phyloP scores from a whole-genome alignment of 2,888 invertebrate genomes.

The Linnaemya vulpina region DNA sequence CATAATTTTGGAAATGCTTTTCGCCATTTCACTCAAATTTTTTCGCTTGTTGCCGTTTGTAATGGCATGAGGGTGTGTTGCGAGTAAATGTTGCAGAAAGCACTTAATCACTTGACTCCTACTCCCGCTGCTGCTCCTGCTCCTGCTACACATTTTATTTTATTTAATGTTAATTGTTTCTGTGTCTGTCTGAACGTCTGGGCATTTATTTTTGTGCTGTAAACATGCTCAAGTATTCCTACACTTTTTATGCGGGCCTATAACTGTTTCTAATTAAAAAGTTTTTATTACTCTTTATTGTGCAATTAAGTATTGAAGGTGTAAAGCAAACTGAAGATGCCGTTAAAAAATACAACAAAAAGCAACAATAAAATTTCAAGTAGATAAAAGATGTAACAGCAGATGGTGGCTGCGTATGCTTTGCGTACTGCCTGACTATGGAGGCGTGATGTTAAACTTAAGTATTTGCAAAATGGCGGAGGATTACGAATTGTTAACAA shows the following conservation, averaged over 20 bases:
- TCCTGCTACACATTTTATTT: background rate
- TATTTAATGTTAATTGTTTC: constrained; percentile 28
- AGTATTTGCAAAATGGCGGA: too few species aligned
- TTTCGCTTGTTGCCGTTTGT: background rate
- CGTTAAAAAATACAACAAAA: constrained; percentile 33
- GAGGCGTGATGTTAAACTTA: background rate
- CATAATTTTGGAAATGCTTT: background rate
- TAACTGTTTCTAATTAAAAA: constrained; percentile 30
- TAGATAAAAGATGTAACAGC: constrained; percentile 7
- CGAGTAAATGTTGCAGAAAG: constrained; percentile 12
- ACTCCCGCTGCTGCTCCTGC: too few species aligned
- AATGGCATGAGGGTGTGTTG: background rate
- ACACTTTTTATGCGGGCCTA: background rate
- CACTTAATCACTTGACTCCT: background rate
- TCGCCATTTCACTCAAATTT: background rate
- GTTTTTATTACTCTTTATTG: constrained; percentile 45
- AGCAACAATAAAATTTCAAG: background rate
- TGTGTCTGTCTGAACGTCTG: constrained; percentile 21
- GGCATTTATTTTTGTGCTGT: background rate
- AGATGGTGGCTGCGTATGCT: background rate
- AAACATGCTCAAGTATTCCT: background rate
- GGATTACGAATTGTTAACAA: background rate
- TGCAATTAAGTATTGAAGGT: constrained; percentile 36
- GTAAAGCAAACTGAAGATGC: constrained; percentile 33
- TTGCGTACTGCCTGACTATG: background rate